These are phyloP conservation scores for Paradoxurus hermaphroditus DNA, from an alignment of 2,113 vertebrate species.

Conservation along the genomic window DNA sequence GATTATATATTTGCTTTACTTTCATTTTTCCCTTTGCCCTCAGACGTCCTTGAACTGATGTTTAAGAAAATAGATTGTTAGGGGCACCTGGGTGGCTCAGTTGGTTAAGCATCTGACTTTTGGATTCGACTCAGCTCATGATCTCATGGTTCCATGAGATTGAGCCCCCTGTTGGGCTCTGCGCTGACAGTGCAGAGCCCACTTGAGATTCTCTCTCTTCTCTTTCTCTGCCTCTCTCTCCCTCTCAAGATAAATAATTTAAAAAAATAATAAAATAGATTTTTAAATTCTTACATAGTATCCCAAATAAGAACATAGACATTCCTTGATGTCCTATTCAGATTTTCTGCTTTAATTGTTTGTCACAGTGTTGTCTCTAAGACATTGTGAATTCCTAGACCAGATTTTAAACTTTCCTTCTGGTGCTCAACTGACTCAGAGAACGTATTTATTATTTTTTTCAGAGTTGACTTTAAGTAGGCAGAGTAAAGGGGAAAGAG, in stretches of 20 bases:
- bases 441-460: neutral
- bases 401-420: constrained; percentile 44
- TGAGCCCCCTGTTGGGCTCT: too few relatives aligned
- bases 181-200: too few relatives aligned
- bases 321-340: neutral
- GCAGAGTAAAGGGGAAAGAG: neutral
- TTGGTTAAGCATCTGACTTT: neutral
- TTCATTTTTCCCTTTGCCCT: neutral
- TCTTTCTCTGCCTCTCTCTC: too few relatives aligned
- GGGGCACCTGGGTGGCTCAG: neutral
- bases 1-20: neutral
- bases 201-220: too few relatives aligned
- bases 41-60: neutral
- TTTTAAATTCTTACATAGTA: constrained; percentile 37
- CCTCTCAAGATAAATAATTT: too few relatives aligned
- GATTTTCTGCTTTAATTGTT: constrained; percentile 62
- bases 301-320: neutral
- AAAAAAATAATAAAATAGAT: neutral
- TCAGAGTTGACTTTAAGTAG: neutral
- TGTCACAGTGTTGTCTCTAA: constrained; percentile 36
- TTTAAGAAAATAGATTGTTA: neutral
- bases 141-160: too few relatives aligned
- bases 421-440: neutral
- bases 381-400: neutral
- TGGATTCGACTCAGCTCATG: neutral